These are phyloP conservation scores for Oophaga sylvatica DNA, from an alignment of 2,797 vertebrate genomes.

Conservation along the genomic window DNA sequence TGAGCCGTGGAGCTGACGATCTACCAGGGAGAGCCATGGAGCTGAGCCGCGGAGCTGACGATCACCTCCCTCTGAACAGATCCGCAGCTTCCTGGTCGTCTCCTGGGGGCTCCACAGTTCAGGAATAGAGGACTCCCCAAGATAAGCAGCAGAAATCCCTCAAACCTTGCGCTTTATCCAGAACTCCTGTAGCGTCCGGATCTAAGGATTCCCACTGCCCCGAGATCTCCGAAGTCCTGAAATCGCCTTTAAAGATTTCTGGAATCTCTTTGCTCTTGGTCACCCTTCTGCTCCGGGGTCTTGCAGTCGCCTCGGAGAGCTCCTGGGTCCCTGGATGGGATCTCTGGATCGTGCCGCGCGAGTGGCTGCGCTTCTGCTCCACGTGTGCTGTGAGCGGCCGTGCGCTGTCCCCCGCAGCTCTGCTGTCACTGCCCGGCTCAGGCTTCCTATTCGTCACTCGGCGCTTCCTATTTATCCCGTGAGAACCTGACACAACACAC, in stretches of 20 bases:
- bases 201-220: neutral
- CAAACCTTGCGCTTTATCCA: neutral
- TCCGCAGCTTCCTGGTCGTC: slow-evolving; percentile 8
- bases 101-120: slow-evolving; percentile 49
- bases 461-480: slow-evolving; percentile 15
- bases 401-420: neutral
- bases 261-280: neutral
- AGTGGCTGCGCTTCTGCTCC: neutral
- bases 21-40: neutral
- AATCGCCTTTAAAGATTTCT: neutral
- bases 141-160: neutral
- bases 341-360: too few relatives aligned
- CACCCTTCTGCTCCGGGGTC: neutral
- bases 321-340: neutral
- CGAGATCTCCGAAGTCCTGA: too few relatives aligned
- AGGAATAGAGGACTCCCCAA: neutral
- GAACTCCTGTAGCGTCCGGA: neutral
- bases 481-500: neutral
- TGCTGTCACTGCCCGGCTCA: neutral
- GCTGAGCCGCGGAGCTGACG: neutral
- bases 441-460: slow-evolving; percentile 2
- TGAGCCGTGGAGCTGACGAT: slow-evolving; percentile 4
- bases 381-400: slow-evolving; percentile 4
- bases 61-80: slow-evolving; percentile 13
- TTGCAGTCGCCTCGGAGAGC: neutral